These are phyloP conservation scores for Synanthedon tipuliformis DNA, from an alignment of 2,888 invertebrate genomes.

Conservation along the genomic window DNA sequence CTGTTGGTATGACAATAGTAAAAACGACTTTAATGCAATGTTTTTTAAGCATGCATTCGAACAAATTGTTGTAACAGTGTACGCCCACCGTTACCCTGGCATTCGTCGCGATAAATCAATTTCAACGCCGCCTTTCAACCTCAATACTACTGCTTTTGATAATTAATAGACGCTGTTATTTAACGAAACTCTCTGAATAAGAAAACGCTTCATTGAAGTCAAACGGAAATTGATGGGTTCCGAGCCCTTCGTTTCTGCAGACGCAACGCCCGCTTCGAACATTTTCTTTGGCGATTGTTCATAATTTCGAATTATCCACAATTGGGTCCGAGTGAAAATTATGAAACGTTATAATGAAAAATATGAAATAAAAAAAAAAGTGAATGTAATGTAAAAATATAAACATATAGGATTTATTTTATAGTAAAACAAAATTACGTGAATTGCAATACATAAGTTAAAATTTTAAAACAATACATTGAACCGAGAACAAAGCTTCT, in stretches of 20 bases:
- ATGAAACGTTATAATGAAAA: too few relatives aligned
- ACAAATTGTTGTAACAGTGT: conserved; percentile 7
- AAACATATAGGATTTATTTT: too few relatives aligned
- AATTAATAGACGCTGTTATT: conserved; percentile 57
- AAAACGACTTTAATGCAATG: neutral
- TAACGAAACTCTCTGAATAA: conserved; percentile 45
- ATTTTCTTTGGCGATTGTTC: neutral
- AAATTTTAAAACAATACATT: too few relatives aligned
- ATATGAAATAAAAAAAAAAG: too few relatives aligned
- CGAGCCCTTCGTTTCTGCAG: conserved; percentile 18
- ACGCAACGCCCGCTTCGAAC: neutral
- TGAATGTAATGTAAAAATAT: too few relatives aligned
- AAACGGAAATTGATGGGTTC: conserved; percentile 43
- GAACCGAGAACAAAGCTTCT: conserved; percentile 18
- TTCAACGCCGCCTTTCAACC: conserved; percentile 28
- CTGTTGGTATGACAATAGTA: too few relatives aligned
- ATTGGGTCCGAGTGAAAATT: conserved; percentile 11
- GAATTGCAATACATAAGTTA: too few relatives aligned
- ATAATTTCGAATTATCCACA: too few relatives aligned
- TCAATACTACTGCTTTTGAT: conserved; percentile 40
- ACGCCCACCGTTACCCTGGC: conserved; percentile 11
- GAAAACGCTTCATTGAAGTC: conserved; percentile 51
- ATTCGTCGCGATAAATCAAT: conserved; percentile 38
- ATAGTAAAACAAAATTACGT: too few relatives aligned
- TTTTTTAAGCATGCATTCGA: neutral